Percentiles rank a stretch among this genome's conserved stretches.
phyloP scores from a whole-genome alignment of 1,140 invertebrate species.

The Polyergus mexicanus region DNA sequence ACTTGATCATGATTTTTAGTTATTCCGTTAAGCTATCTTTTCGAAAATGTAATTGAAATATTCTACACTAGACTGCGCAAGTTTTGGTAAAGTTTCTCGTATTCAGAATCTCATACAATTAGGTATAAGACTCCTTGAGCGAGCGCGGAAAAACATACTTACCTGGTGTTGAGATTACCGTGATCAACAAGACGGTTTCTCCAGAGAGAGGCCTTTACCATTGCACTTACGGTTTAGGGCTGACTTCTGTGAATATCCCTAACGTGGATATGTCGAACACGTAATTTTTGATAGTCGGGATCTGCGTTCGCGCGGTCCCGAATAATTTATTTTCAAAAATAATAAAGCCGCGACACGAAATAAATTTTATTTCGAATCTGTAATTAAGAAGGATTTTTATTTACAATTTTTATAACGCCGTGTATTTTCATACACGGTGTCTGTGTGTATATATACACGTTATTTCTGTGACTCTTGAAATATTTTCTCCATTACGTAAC shows the following conservation, averaged over 20 bases:
- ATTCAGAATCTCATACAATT: neutral
- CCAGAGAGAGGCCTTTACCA: slow-evolving; percentile 89
- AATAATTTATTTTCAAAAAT: slow-evolving; percentile 34
- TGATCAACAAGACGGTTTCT: slow-evolving; percentile 90
- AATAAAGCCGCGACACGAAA: neutral
- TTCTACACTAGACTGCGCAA: neutral
- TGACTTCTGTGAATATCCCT: slow-evolving; percentile 88
- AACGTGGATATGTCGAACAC: slow-evolving; percentile 89
- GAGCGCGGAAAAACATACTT: slow-evolving; percentile 83
- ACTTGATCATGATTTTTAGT: neutral
- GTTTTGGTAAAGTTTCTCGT: slow-evolving; percentile 17
- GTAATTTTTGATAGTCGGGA: slow-evolving; percentile 89
- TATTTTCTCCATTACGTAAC: neutral
- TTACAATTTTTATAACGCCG: neutral
- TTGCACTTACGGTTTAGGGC: slow-evolving; percentile 87
- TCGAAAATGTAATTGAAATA: neutral
- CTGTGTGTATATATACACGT: neutral
- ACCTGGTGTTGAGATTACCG: slow-evolving; percentile 88
- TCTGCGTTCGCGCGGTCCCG: slow-evolving; percentile 78
- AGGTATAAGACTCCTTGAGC: neutral
- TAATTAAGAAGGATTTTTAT: neutral
- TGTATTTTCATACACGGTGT: neutral
- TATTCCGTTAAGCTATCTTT: neutral
- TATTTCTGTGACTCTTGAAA: neutral
- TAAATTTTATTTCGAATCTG: neutral